Evolutionary conservation across 2,888 invertebrate species (phyloP).

Genomic region (Carpatolechia fugitivella): DNA sequence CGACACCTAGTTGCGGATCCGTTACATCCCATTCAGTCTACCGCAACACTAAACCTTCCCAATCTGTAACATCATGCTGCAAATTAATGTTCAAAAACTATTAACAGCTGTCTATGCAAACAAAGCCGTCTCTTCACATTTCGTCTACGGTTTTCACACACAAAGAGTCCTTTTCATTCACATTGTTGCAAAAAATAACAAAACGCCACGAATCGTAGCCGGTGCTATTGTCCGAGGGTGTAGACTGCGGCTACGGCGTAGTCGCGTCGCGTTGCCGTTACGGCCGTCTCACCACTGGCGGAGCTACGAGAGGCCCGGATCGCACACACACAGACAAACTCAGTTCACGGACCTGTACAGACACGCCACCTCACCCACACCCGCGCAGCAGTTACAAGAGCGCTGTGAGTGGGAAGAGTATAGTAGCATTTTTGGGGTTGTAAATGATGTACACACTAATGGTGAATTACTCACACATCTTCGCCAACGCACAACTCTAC

Average conservation of each 20-base stretch:
- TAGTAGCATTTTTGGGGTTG: constrained; percentile 70
- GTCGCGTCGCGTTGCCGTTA: constrained; percentile 65
- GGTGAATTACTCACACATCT: constrained; percentile 63
- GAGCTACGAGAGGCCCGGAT: constrained; percentile 73
- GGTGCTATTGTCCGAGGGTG: constrained; percentile 60
- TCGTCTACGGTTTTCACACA: constrained; percentile 52
- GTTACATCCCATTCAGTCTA: constrained; percentile 43
- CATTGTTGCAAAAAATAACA: constrained; percentile 66
- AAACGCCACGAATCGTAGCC: constrained; percentile 63
- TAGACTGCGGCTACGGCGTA: constrained; percentile 55
- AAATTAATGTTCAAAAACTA: constrained; percentile 42
- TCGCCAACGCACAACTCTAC: constrained; percentile 45
- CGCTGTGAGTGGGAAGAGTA: constrained; percentile 62
- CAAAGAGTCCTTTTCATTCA: constrained; percentile 62
- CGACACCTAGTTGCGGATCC: constrained; percentile 31
- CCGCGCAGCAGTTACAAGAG: constrained; percentile 45
- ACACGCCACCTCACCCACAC: constrained; percentile 54
- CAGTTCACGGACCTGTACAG: constrained; percentile 48
- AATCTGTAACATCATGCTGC: constrained; percentile 33
- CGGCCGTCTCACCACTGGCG: constrained; percentile 71
- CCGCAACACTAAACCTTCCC: constrained; percentile 46
- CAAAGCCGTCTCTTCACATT: constrained; percentile 48
- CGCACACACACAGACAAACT: constrained; percentile 50
- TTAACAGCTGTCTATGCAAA: constrained; percentile 43
- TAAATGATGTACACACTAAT: constrained; percentile 70